Conservation (phyloP, 1,140 invertebrate species). For the Aphaenogaster floridana region DNA sequence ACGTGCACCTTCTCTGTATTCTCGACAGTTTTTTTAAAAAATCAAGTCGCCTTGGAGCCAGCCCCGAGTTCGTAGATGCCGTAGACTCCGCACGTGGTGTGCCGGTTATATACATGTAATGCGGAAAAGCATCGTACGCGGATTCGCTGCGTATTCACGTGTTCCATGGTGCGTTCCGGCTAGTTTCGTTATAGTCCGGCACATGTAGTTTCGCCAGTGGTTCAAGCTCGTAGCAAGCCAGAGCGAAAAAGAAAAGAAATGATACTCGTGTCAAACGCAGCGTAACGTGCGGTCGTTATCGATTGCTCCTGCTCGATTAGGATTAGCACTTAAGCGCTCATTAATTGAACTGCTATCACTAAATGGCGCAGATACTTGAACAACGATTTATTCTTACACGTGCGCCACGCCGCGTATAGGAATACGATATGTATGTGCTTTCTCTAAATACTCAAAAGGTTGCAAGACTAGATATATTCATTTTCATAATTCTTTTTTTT, state of each 20-base stretch:
- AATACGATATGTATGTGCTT: conserved; percentile 77
- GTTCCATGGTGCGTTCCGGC: conserved; percentile 48
- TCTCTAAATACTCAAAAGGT: conserved; percentile 80
- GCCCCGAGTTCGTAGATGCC: conserved; percentile 80
- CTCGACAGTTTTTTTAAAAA: conserved; percentile 85
- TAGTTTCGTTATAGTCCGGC: conserved; percentile 53
- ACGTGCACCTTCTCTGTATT: conserved; percentile 85
- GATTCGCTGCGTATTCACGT: conserved; percentile 66
- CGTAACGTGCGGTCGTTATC: conserved; percentile 61
- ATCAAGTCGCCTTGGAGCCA: conserved; percentile 83
- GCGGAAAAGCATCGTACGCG: conserved; percentile 72
- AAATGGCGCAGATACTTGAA: conserved; percentile 65
- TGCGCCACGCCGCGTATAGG: conserved; percentile 47
- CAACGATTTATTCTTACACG: conserved; percentile 59
- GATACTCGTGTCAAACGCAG: conserved; percentile 50
- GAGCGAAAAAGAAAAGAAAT: conserved; percentile 38
- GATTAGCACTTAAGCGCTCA: conserved; percentile 75
- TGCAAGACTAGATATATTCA: conserved; percentile 74
- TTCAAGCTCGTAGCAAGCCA: conserved; percentile 64
- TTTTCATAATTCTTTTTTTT: conserved; percentile 59
- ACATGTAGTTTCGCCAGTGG: conserved; percentile 66
- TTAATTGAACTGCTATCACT: conserved; percentile 60
- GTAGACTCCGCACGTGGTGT: conserved; percentile 70
- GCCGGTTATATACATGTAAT: conserved; percentile 78
- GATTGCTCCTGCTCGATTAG: conserved; percentile 71